A percentile compares a stretch with the other conserved stretches of the same genome.
phyloP scores from a whole-genome alignment of 2,113 vertebrate genomes.

The Shinisaurus crocodilurus region DNA sequence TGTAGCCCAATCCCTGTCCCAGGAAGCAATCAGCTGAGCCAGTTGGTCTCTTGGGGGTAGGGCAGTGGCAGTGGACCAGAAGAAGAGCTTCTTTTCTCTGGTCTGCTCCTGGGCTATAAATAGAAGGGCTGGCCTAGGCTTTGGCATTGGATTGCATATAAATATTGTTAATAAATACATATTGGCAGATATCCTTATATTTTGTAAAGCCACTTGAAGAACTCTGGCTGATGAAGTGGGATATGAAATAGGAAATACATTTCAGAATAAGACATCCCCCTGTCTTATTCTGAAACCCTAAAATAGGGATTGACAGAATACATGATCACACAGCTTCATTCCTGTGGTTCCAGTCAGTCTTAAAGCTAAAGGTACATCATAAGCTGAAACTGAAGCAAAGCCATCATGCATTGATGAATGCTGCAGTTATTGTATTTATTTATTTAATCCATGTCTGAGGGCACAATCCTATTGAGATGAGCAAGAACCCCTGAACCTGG shows the following conservation, averaged over 20 bases:
- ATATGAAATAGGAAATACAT: background rate
- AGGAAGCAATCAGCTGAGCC: background rate
- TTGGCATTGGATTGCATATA: background rate
- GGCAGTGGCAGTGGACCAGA: background rate
- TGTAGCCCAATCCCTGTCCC: background rate
- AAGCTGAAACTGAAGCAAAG: background rate
- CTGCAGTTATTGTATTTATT: background rate
- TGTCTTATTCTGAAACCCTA: rapidly evolving
- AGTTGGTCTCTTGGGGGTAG: background rate
- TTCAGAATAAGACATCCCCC: background rate
- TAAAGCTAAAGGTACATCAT: background rate
- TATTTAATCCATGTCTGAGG: no score
- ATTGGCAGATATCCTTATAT: background rate
- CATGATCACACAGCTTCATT: background rate
- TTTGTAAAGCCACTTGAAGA: background rate
- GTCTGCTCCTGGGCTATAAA: background rate
- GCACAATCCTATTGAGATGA: no score
- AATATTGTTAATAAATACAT: background rate
- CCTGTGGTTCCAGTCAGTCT: background rate
- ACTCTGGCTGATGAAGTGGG: background rate
- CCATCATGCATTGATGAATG: background rate
- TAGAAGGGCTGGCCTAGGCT: background rate
- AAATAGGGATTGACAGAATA: background rate
- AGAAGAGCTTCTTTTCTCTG: background rate
- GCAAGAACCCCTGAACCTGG: no score